Percentiles rank a stretch among this genome's conserved stretches.
Evolutionary conservation across 2,113 vertebrate species (phyloP).

Genomic region (Heterotilapia buettikoferi): DNA sequence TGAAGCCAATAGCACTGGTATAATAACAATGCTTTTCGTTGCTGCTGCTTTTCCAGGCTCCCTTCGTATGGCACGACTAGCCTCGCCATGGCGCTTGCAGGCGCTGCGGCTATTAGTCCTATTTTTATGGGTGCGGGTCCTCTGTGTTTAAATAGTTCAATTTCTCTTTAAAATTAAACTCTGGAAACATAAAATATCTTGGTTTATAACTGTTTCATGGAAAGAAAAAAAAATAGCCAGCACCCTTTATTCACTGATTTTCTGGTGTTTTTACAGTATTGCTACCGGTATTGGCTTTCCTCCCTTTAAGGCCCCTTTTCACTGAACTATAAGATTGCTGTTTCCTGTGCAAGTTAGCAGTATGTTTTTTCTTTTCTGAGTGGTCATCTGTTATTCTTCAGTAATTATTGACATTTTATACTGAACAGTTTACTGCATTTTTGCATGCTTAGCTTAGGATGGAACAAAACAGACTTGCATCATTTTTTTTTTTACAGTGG

Average conservation of each 20-base stretch:
- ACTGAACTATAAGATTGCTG: background rate
- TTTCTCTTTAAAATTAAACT: background rate
- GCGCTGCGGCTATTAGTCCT: background rate
- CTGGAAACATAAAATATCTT: background rate
- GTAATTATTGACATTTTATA: background rate
- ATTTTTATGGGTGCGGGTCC: background rate
- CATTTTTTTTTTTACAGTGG: background rate
- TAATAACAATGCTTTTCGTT: background rate
- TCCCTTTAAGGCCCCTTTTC: background rate
- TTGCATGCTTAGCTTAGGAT: background rate
- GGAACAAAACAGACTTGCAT: background rate
- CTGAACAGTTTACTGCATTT: background rate
- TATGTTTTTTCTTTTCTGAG: background rate
- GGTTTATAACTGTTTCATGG: background rate
- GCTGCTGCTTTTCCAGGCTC: background rate
- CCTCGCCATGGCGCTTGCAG: background rate
- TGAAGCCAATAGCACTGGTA: background rate
- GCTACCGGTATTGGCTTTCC: background rate
- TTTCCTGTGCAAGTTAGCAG: background rate
- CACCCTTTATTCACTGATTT: background rate
- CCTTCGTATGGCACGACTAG: background rate
- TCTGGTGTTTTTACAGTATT: background rate
- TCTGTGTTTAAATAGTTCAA: background rate
- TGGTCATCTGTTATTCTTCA: background rate
- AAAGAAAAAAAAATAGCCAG: background rate